phyloP scores from a whole-genome alignment of 2,888 invertebrate species.

The Meloe dianella region DNA sequence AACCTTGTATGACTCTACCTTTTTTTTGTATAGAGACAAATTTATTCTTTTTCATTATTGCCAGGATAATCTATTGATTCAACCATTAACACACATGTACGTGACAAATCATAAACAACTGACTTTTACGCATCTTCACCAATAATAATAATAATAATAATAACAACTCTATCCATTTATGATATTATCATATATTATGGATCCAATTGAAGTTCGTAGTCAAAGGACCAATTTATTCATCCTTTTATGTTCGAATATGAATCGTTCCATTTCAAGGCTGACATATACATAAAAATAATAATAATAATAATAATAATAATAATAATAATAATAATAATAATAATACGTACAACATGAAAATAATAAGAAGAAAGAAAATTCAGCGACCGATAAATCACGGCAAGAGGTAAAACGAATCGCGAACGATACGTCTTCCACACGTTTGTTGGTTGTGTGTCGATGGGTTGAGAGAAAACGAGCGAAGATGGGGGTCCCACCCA shows the following conservation, averaged over 20 bases:
- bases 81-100: neutral
- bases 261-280: constrained; percentile 5
- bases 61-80: neutral
- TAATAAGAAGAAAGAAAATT: neutral
- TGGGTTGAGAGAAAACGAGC: constrained; percentile 8
- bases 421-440: constrained; percentile 6
- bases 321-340: too few relatives aligned
- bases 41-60: neutral
- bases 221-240: neutral
- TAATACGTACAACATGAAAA: neutral
- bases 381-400: constrained; percentile 12
- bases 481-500: constrained; percentile 9
- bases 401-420: constrained; percentile 10
- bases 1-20: neutral
- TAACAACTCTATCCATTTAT: neutral
- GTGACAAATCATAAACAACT: neutral
- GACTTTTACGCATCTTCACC: neutral
- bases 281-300: neutral
- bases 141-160: too few relatives aligned
- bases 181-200: neutral
- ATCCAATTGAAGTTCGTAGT: neutral
- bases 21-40: neutral
- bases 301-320: too few relatives aligned
- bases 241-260: neutral
- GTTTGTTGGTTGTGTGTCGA: constrained; percentile 9